Evolutionary conservation across 1,140 invertebrate species (phyloP), one percentile per base, ranked within the genome.

Genomic region (Drosophila sproati): DNA sequence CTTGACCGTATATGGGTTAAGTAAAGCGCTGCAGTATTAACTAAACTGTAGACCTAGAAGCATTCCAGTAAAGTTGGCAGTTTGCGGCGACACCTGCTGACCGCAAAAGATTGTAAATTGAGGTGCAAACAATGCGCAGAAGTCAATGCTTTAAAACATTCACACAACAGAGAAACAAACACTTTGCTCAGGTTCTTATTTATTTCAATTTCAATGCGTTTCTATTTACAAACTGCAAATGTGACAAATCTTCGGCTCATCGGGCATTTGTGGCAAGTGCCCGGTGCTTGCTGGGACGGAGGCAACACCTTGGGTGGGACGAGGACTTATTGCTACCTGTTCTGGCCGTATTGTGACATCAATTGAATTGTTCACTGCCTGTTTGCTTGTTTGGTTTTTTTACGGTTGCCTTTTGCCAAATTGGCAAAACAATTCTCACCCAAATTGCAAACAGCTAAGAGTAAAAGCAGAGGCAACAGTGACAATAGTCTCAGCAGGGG

Each of bases 61-160:
- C 4, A 51, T 8, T 47, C 34, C 45, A 54, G 51, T 50, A 34
- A 56, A 56, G 59, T 3, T 3, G n/a, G 20, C 5, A 47, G 10
- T 48, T 29, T n/a, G 20, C 4, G 70, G 62, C 70, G 62, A 35
- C 64, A 70, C 51, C 67, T 73, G 47, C 69, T 77, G 80, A 86
- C 82, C 82, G 82, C 82, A 86, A 88, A 79, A 73, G 66, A 86
- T 88, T 82, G 76, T 88, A 79, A 88, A 86, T 86, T 82, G 64
- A 82, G 83, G 72, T 87, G 83, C 82, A 86, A 86, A 86, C 85
- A 86, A 87, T 68, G 75, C 50, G 74, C 74, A 66, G 62, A 68
- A 75, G 70, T 69, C 55, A 73, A 43, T 4, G 10, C 3, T 43
- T 43, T 43, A 8, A n/a, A 71, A 45, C 20, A 37, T 12, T 32